phyloP scores from a whole-genome alignment of 1,140 invertebrate genomes.

The Chelonus insularis region DNA sequence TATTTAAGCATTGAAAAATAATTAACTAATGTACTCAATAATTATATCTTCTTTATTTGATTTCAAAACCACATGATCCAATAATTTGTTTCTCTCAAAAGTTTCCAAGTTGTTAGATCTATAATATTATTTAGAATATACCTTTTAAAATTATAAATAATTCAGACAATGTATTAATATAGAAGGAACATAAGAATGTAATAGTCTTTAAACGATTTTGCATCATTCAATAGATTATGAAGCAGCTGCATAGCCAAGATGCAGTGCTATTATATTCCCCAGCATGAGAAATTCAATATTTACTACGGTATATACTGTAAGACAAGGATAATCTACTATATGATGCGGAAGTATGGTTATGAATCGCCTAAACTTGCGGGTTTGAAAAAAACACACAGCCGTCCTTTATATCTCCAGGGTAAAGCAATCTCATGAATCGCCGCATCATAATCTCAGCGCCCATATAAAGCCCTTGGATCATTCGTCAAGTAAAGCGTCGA shows the following conservation, averaged over 20 bases:
- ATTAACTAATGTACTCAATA: too few species aligned
- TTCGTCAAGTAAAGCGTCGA: constrained; percentile 2
- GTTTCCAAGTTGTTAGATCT: too few species aligned
- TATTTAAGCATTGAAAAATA: too few species aligned
- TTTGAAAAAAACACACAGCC: constrained; percentile 22
- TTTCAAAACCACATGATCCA: too few species aligned
- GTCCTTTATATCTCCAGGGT: constrained; percentile 12
- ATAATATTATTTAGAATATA: too few species aligned
- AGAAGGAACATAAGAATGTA: constrained; percentile 26
- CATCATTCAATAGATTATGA: constrained; percentile 27
- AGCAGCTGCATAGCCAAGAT: constrained; percentile 3
- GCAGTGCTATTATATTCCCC: neutral
- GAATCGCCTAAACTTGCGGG: constrained; percentile 8
- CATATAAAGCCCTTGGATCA: constrained; percentile 4
- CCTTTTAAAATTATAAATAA: constrained; percentile 5
- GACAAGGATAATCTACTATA: constrained; percentile 16
- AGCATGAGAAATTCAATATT: neutral
- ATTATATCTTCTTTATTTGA: too few species aligned
- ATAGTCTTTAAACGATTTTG: constrained; percentile 26
- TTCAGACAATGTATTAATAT: constrained; percentile 10
- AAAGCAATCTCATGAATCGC: constrained; percentile 19
- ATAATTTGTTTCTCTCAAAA: too few species aligned
- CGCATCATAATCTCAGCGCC: constrained; percentile 14
- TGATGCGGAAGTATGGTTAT: constrained; percentile 10
- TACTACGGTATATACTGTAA: constrained; percentile 4